phyloP scores from a whole-genome alignment of 2,113 vertebrate genomes.

The Microcebus ravelobensis region DNA sequence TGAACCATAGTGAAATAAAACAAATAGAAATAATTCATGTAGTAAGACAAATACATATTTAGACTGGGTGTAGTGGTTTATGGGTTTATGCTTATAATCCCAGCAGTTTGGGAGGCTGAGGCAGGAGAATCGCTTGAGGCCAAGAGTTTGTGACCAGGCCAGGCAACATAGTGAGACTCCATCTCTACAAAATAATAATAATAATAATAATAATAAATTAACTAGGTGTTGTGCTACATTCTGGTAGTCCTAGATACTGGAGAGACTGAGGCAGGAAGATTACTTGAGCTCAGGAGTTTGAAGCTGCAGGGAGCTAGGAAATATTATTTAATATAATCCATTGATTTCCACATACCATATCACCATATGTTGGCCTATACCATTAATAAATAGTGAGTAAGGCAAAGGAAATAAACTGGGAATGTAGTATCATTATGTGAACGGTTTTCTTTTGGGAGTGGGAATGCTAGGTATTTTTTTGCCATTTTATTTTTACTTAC shows the following conservation, averaged over 20 bases:
- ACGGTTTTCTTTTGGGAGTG: background rate
- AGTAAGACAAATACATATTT: background rate
- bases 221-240: too few relatives aligned
- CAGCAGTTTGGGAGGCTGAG: too few relatives aligned
- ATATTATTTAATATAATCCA: background rate
- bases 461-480: background rate
- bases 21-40: background rate
- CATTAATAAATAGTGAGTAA: background rate
- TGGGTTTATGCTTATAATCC: too few relatives aligned
- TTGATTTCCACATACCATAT: background rate
- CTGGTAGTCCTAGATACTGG: too few relatives aligned
- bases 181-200: too few relatives aligned
- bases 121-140: too few relatives aligned
- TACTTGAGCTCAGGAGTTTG: too few relatives aligned
- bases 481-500: background rate
- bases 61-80: too few relatives aligned
- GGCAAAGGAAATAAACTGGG: background rate
- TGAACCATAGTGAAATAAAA: background rate
- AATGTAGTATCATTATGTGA: background rate
- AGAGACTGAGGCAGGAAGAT: too few relatives aligned
- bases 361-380: background rate
- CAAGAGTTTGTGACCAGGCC: too few relatives aligned
- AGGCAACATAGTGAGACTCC: too few relatives aligned
- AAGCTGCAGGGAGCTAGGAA: background rate
- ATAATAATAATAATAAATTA: too few relatives aligned